Conservation (phyloP, 2,888 invertebrate species). For the Ochropleura plecta region DNA sequence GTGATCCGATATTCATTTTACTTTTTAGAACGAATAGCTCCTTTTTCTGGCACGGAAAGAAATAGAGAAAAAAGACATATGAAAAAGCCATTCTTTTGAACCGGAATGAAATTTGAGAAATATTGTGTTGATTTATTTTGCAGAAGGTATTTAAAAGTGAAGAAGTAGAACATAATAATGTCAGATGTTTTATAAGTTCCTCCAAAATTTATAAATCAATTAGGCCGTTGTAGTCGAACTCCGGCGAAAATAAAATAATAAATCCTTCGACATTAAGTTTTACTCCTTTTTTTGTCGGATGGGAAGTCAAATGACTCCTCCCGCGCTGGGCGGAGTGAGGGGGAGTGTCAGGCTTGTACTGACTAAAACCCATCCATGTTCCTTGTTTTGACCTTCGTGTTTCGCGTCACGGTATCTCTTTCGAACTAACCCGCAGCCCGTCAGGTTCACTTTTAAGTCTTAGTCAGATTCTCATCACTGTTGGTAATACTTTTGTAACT, state of each 20-base stretch:
- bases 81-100: constrained; percentile 32
- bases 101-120: constrained; percentile 17
- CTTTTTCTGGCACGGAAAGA: constrained; percentile 27
- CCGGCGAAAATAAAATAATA: neutral
- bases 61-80: constrained; percentile 50
- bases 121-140: neutral
- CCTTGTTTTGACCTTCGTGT: too few relatives aligned
- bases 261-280: neutral
- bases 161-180: neutral
- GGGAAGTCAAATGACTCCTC: too few relatives aligned
- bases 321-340: too few relatives aligned
- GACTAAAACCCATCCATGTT: too few relatives aligned
- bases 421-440: too few relatives aligned
- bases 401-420: too few relatives aligned
- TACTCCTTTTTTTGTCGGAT: too few relatives aligned
- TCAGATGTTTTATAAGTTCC: too few relatives aligned
- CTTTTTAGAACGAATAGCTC: constrained; percentile 35
- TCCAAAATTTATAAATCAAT: neutral
- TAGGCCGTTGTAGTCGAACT: neutral
- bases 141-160: neutral
- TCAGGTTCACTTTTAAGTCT: too few relatives aligned
- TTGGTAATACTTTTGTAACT: neutral
- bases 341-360: too few relatives aligned
- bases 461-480: too few relatives aligned
- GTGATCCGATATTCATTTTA: constrained; percentile 50